Percentiles rank a stretch among this genome's conserved stretches.
Conservation (phyloP, 1,140 invertebrate species). For the Dinothrombium tinctorium region DNA sequence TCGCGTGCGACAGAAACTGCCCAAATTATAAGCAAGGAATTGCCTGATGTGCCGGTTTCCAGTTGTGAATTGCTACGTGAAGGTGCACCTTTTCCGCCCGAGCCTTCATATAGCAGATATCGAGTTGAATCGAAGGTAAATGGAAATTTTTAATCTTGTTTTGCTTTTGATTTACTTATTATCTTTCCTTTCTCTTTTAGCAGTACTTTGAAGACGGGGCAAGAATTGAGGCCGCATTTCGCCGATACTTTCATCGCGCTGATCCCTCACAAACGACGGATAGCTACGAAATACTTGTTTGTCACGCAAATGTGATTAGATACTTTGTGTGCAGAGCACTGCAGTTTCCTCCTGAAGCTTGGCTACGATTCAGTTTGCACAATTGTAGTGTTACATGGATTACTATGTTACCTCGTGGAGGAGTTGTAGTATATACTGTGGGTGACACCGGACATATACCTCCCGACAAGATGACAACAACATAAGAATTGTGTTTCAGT, state of each 20-base stretch:
- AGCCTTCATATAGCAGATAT: no score
- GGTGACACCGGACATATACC: conserved; percentile 78
- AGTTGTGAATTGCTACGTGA: conserved; percentile 59
- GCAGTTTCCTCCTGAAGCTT: conserved; percentile 90
- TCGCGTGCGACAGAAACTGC: conserved; percentile 72
- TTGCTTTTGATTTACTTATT: no score
- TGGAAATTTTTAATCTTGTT: no score
- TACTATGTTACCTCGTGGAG: conserved; percentile 54
- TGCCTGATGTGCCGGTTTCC: conserved; percentile 28
- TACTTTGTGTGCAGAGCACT: conserved; percentile 90
- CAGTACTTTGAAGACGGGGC: conserved; percentile 80
- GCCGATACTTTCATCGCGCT: conserved; percentile 79
- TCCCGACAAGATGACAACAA: conserved; percentile 9
- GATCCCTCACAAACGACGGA: conserved; percentile 47
- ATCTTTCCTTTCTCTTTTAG: no score
- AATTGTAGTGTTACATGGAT: conserved; percentile 85
- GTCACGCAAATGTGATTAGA: conserved; percentile 93
- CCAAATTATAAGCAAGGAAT: conserved; percentile 43
- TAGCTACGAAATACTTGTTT: conserved; percentile 74
- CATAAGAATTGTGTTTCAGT: no score
- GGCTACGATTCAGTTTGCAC: conserved; percentile 70
- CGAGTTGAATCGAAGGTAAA: no score
- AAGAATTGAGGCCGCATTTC: conserved; percentile 85
- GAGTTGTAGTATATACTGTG: conserved; percentile 47
- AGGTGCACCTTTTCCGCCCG: conserved; percentile 66